Evolutionary conservation across 2,888 invertebrate species (phyloP), one percentile per base, ranked within the genome.

Genomic region (Oscheius sp.): DNA sequence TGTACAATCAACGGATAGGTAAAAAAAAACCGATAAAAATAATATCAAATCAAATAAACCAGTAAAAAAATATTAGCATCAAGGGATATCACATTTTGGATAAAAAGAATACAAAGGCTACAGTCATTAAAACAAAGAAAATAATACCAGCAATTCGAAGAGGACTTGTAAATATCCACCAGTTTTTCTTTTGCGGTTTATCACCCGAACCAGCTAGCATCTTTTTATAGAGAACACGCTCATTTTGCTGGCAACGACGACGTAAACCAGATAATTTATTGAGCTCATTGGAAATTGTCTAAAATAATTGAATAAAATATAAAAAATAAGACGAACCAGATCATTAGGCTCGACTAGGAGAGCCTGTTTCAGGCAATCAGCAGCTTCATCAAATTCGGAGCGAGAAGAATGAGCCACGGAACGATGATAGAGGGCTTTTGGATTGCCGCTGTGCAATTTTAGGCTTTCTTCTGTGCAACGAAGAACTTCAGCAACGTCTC

Each of bases 211-310:
- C 78, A 23, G 70, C 56, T 41, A 78, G 53, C 78, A 78, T 78
- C 23, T 77, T 68, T 43, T 77, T 76, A 66, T 77, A 78, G 43
- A 78, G 53, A 23, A 74, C 53, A 1, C 66, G 71, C 52, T 78
- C 76, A 23, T 72, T 58, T 9, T 69, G 61, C n/a, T 73, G 72
- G n/a, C 68, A 75, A 5, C 74, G 69, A 27, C 68, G 61, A 16
- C 72, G 63, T 18, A 70, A 46, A 52, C 55, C 75, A 27, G 52
- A 45, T 18, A 76, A 43, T 13, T 68, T 56, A 25, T 63, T 61
- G 61, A 77, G 23, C 52, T 76, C 78, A 27, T 45, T 69, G 3
- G 49, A 25, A 35, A 77, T 55, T 16, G 72, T 21, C 75, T 77
- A 49, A 23, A 76, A 41, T 55, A 27, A 35, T 59, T 59, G 41